phyloP scores from a whole-genome alignment of 2,888 invertebrate genomes.

The Sclerodermus sp. region DNA sequence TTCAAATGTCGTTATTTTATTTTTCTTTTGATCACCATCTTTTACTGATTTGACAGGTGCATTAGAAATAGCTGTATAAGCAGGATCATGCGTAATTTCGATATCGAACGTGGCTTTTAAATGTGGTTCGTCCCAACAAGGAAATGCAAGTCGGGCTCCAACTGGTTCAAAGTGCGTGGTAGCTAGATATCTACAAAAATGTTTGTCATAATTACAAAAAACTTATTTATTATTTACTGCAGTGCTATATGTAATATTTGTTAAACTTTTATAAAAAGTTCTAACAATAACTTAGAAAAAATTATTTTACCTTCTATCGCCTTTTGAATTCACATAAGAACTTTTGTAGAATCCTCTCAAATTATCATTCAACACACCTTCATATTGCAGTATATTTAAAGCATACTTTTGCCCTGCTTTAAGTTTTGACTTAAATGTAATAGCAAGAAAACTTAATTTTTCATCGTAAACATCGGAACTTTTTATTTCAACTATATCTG shows the following conservation, averaged over 20 bases:
- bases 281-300: not conserved
- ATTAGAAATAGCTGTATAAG: constrained; percentile 53
- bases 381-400: constrained; percentile 61
- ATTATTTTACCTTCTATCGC: constrained; percentile 45
- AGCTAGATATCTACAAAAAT: constrained; percentile 62
- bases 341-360: constrained; percentile 71
- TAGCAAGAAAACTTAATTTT: too few species aligned
- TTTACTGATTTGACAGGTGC: constrained; percentile 12
- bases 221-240: too few species aligned
- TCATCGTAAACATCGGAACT: too few species aligned
- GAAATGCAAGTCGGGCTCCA: constrained; percentile 70
- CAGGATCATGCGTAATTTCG: constrained; percentile 62
- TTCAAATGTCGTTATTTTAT: constrained; percentile 23
- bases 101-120: constrained; percentile 71
- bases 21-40: constrained; percentile 1
- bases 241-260: too few species aligned
- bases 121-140: constrained; percentile 75
- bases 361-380: constrained; percentile 64
- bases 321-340: constrained; percentile 60
- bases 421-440: accelerated
- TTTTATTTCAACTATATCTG: too few species aligned
- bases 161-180: constrained; percentile 72
- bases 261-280: too few species aligned
- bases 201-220: not conserved
- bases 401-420: constrained; percentile 56